Evolutionary conservation across 2,797 vertebrate species (phyloP).

Genomic region (Rousettus madagascariensis): DNA sequence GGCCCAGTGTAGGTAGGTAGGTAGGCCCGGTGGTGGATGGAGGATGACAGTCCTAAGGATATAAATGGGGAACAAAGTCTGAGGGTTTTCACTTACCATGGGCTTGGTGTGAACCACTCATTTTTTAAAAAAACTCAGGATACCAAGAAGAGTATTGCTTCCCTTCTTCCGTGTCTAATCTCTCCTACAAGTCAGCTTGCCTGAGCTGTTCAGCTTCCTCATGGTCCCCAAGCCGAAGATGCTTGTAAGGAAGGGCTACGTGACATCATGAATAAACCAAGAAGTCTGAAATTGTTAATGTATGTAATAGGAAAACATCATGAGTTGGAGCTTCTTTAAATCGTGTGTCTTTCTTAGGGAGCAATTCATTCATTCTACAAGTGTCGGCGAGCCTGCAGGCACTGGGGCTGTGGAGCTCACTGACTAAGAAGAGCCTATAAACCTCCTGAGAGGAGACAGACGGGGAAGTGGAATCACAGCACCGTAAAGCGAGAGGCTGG

Average conservation of each 20-base stretch:
- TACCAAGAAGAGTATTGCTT: background rate
- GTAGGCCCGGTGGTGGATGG: no score
- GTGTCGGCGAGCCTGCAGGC: rapidly evolving
- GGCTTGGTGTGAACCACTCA: background rate
- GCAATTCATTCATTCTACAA: background rate
- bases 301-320: background rate
- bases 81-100: background rate
- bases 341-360: background rate
- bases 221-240: slow-evolving; percentile 4
- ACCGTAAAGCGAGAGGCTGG: background rate
- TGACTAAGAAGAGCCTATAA: rapidly evolving
- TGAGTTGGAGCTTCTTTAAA: background rate
- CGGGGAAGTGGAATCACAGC: background rate
- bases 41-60: background rate
- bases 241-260: slow-evolving; percentile 13
- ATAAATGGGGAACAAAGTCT: background rate
- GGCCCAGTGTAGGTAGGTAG: background rate
- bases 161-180: background rate
- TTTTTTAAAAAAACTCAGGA: background rate
- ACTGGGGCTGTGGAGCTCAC: background rate
- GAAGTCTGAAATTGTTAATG: background rate
- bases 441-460: background rate
- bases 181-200: background rate
- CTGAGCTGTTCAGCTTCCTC: background rate
- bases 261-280: slow-evolving; percentile 38